Conservation (phyloP, 2,888 invertebrate species). For the Aphidoletes aphidimyza region DNA sequence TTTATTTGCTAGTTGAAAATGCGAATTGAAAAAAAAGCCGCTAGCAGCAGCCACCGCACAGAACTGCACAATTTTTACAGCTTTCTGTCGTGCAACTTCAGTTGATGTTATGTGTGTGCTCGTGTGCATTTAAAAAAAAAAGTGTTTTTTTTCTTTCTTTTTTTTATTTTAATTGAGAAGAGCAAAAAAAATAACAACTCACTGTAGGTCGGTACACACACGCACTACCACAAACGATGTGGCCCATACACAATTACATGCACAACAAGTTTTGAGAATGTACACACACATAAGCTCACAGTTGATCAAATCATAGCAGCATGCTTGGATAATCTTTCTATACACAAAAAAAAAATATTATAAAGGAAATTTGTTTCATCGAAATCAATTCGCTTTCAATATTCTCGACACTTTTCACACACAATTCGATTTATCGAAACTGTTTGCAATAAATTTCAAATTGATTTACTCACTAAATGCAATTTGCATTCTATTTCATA, state of each 20-base stretch:
- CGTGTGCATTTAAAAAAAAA: background rate
- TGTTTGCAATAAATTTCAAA: background rate
- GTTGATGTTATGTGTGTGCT: background rate
- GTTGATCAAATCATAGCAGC: constrained; percentile 50
- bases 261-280: constrained; percentile 37
- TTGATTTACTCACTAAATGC: constrained; percentile 19
- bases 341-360: constrained; percentile 28
- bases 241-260: constrained; percentile 35
- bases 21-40: constrained; percentile 39
- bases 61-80: background rate
- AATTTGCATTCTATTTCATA: constrained; percentile 41
- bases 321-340: constrained; percentile 53
- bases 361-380: background rate
- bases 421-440: background rate
- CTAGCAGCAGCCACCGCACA: background rate
- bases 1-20: background rate
- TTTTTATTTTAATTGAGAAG: constrained; percentile 19
- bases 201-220: constrained; percentile 52
- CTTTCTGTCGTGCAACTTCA: background rate
- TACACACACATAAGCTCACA: constrained; percentile 21
- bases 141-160: background rate
- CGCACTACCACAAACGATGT: constrained; percentile 25
- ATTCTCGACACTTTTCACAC: background rate
- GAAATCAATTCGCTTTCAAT: background rate
- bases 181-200: constrained; percentile 44